Evolutionary conservation across 2,113 vertebrate genomes (phyloP).

Genomic region (Colinus virginianus): DNA sequence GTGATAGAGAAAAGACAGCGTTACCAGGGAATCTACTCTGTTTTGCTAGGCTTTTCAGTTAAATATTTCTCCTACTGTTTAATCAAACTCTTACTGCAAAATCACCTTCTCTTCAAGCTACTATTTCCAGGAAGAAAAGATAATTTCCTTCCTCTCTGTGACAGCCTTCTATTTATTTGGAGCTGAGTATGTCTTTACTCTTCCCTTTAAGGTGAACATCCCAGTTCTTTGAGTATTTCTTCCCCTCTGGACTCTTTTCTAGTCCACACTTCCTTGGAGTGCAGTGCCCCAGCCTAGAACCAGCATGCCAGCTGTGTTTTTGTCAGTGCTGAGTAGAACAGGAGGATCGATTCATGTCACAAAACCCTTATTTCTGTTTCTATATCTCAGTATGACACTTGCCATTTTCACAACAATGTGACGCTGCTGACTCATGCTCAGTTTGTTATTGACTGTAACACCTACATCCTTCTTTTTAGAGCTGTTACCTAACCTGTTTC

Average conservation of each 20-base stretch:
- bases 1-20: neutral
- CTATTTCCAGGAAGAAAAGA: neutral
- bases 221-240: neutral
- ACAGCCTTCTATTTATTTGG: neutral
- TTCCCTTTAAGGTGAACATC: neutral
- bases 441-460: slow-evolving; percentile 52
- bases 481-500: slow-evolving; percentile 61
- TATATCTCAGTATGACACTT: slow-evolving; percentile 34
- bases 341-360: slow-evolving; percentile 18
- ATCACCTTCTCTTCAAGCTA: neutral
- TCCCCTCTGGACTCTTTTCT: neutral
- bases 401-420: slow-evolving; percentile 48
- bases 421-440: slow-evolving; percentile 40
- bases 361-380: slow-evolving; percentile 39
- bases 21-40: neutral
- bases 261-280: neutral
- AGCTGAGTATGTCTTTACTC: neutral
- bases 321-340: neutral
- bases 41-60: neutral
- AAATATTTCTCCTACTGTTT: neutral
- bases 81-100: neutral
- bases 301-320: neutral
- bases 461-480: slow-evolving; percentile 34
- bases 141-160: neutral
- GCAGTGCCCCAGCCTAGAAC: neutral